Evolutionary conservation across 2,888 invertebrate species (phyloP).

Genomic region (Leptinotarsa juncta): DNA sequence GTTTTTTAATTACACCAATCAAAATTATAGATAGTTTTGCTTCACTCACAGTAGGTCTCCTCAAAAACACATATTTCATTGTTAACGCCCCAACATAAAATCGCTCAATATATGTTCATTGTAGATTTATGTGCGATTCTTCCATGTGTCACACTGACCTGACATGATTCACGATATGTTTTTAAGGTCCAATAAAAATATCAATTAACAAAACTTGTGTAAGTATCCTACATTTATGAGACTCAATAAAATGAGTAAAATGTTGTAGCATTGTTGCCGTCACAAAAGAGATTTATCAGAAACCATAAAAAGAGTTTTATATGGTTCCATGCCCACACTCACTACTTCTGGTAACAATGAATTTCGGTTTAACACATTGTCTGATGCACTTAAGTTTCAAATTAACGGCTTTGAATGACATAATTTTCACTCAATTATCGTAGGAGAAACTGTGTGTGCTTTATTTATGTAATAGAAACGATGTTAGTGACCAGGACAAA

Average conservation of each 20-base stretch:
- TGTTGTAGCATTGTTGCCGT: conserved; percentile 31
- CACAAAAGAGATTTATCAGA: conserved; percentile 47
- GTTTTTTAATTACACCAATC: no score
- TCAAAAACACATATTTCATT: background rate
- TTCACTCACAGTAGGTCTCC: no score
- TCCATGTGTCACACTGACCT: conserved; percentile 28
- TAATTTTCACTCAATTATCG: conserved; percentile 9
- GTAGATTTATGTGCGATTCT: conserved; percentile 33
- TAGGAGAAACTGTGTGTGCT: background rate
- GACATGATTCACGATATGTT: conserved; percentile 35
- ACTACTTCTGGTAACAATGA: conserved; percentile 52
- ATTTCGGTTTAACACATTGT: conserved; percentile 23
- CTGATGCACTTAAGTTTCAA: conserved; percentile 15
- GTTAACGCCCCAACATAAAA: conserved; percentile 4
- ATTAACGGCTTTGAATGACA: conserved; percentile 16
- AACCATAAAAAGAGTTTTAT: conserved; percentile 52
- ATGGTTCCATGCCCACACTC: conserved; percentile 52
- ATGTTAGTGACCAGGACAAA: background rate
- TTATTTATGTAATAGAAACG: background rate
- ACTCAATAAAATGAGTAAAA: conserved; percentile 36
- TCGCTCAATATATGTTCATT: conserved; percentile 6
- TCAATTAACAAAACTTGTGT: conserved; percentile 43
- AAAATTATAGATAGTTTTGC: no score
- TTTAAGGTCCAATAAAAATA: conserved; percentile 36
- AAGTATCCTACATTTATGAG: conserved; percentile 38